Evolutionary conservation across 1,140 invertebrate genomes (phyloP).

Genomic region (Anagrus nilaparvatae): DNA sequence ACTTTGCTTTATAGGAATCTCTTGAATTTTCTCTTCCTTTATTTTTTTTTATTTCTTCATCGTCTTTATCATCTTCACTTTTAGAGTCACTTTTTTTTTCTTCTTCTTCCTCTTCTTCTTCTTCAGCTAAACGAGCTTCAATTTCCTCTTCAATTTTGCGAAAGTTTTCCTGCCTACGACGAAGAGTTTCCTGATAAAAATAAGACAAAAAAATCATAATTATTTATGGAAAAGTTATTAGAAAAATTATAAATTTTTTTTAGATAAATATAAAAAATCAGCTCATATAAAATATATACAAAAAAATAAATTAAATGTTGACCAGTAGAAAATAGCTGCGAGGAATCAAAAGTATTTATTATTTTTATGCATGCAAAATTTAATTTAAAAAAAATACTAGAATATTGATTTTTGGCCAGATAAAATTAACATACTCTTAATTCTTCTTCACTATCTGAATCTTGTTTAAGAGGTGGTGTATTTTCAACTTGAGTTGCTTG

Average conservation of each 20-base stretch:
- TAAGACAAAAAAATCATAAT: conserved; percentile 8
- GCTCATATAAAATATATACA: too few relatives aligned
- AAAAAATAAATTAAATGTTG: too few relatives aligned
- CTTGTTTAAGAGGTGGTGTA: conserved; percentile 15
- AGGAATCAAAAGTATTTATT: too few relatives aligned
- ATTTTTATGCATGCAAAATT: background rate
- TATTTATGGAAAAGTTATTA: too few relatives aligned
- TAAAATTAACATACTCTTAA: conserved; percentile 30
- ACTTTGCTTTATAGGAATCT: conserved; percentile 19
- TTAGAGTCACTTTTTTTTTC: conserved; percentile 14
- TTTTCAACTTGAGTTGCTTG: conserved; percentile 34
- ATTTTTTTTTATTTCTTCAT: conserved; percentile 13
- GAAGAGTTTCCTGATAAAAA: conserved; percentile 34
- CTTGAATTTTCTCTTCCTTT: conserved; percentile 14
- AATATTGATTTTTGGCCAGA: conserved; percentile 1
- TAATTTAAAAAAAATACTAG: background rate
- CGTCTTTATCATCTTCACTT: background rate
- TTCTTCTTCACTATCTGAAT: conserved; percentile 43
- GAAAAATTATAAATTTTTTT: background rate
- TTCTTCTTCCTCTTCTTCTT: conserved; percentile 34
- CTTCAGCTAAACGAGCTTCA: conserved; percentile 39
- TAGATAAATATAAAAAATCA: background rate
- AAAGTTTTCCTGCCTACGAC: conserved; percentile 42
- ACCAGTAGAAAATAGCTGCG: too few relatives aligned
- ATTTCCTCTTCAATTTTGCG: conserved; percentile 46